Evolutionary conservation across 2,888 invertebrate species (phyloP).

Genomic region (Ceriagrion tenellum): DNA sequence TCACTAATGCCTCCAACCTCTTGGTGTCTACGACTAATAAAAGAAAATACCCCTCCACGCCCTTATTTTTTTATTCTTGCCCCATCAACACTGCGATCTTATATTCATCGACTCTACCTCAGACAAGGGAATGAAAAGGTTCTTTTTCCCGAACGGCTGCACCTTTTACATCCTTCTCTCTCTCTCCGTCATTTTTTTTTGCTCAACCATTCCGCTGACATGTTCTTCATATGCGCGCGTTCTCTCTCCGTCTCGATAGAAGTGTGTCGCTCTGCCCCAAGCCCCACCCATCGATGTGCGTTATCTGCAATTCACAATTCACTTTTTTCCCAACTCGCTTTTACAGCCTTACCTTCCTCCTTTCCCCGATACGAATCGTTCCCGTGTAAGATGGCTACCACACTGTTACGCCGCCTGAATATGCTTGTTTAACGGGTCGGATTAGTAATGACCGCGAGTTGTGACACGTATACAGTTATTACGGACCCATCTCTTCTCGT

Average conservation of each 20-base stretch:
- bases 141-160: constrained; percentile 6
- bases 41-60: not conserved
- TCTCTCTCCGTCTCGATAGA: constrained; percentile 15
- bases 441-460: not conserved
- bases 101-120: constrained; percentile 1
- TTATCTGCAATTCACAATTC: constrained; percentile 40
- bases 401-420: not conserved
- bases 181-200: not conserved
- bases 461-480: not conserved
- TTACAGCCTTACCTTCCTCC: not conserved
- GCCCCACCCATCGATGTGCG: constrained; percentile 54
- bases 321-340: constrained; percentile 28
- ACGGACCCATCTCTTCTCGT: not conserved
- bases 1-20: constrained; percentile 7
- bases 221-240: not conserved
- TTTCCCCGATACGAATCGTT: not conserved
- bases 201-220: not conserved
- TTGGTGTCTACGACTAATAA: not conserved
- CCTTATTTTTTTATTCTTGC: not conserved
- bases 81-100: constrained; percentile 10
- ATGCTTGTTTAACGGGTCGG: not conserved
- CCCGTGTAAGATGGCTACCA: not conserved
- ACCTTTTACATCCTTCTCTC: not conserved
- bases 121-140: not conserved
- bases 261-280: constrained; percentile 44